A percentile compares a stretch with the other conserved stretches of the same genome.
These are phyloP conservation scores for Ptychadena robeensis DNA, from an alignment of 2,797 vertebrate genomes.

Conservation along the genomic window DNA sequence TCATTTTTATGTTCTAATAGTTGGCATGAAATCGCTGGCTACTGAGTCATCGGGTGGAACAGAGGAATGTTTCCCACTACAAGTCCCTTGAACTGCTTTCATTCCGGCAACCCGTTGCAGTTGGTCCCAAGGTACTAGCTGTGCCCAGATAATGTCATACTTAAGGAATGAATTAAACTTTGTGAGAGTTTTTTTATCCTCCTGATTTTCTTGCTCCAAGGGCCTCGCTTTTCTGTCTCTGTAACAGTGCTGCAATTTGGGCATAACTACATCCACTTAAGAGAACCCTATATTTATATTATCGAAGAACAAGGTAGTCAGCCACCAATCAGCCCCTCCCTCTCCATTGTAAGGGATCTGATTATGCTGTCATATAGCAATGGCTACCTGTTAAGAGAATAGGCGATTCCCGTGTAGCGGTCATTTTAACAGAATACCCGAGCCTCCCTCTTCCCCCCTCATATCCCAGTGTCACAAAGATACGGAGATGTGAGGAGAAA, in stretches of 20 bases:
- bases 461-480: too few species aligned
- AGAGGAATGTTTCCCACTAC: constrained; percentile 7
- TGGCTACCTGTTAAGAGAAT: too few species aligned
- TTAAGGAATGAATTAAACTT: constrained; percentile 2
- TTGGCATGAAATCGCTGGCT: not conserved
- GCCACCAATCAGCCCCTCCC: too few species aligned
- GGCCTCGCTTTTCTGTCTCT: not conserved
- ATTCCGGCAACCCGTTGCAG: not conserved
- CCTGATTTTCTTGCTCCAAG: not conserved
- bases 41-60: not conserved
- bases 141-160: not conserved
- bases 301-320: too few species aligned
- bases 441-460: too few species aligned
- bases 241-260: not conserved
- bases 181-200: not conserved
- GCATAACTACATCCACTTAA: not conserved
- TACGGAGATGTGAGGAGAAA: too few species aligned
- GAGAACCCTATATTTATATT: not conserved
- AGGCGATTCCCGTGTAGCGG: too few species aligned
- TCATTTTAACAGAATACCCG: too few species aligned
- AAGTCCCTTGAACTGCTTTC: constrained; percentile 39
- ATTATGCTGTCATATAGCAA: too few species aligned
- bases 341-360: too few species aligned
- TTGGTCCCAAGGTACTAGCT: not conserved
- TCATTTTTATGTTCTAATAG: not conserved